A percentile compares a stretch with the other conserved stretches of the same genome.
phyloP scores from a whole-genome alignment of 2,797 vertebrate species.

The Toxotes lorentzi region DNA sequence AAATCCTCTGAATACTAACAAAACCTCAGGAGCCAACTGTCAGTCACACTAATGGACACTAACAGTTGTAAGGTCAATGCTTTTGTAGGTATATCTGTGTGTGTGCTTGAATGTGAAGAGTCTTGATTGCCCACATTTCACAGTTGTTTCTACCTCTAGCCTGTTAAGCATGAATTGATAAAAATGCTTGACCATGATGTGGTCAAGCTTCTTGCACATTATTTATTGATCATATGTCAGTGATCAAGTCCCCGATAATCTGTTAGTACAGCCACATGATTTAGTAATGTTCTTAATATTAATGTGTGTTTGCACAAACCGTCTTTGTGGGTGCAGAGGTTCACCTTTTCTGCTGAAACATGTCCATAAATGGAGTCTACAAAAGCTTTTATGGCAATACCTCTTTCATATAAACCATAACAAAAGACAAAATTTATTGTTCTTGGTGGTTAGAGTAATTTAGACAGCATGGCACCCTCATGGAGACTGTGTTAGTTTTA shows the following conservation, averaged over 20 bases:
- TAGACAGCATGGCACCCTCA: neutral
- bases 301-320: slow-evolving; percentile 28
- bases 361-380: neutral
- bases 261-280: slow-evolving; percentile 36
- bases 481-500: neutral
- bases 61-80: slow-evolving; percentile 51
- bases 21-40: slow-evolving; percentile 52
- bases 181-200: slow-evolving; percentile 36
- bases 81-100: slow-evolving; percentile 14
- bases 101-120: neutral
- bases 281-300: slow-evolving; percentile 53
- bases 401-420: neutral
- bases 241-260: slow-evolving; percentile 19
- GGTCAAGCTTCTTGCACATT: slow-evolving; percentile 55
- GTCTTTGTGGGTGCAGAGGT: slow-evolving; percentile 25
- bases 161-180: slow-evolving; percentile 14
- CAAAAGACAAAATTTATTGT: neutral
- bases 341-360: slow-evolving; percentile 31
- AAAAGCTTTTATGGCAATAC: neutral
- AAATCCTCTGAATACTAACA: slow-evolving; percentile 54
- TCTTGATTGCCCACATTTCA: neutral
- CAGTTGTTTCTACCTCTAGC: neutral
- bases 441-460: neutral
- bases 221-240: slow-evolving; percentile 63
- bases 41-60: slow-evolving; percentile 72